Percentiles rank a stretch among this genome's conserved stretches.
Conservation (phyloP, 2,888 invertebrate species). For the Julus scanicus region DNA sequence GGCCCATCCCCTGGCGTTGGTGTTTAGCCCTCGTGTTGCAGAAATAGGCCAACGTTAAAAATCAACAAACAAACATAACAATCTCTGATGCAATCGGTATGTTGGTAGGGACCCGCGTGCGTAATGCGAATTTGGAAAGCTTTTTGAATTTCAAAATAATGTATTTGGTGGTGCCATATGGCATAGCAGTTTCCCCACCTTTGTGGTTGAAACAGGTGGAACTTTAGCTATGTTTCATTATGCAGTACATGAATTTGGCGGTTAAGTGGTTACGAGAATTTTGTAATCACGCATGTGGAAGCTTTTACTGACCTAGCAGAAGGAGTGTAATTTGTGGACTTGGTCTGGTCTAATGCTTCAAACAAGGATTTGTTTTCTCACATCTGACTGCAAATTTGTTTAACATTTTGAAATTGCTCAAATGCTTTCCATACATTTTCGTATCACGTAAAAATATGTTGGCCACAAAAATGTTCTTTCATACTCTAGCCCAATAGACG, state of each 20-base stretch:
- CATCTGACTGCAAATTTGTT: not conserved
- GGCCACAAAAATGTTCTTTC: no score
- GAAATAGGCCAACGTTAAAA: no score
- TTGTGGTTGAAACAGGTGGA: not conserved
- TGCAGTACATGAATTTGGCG: not conserved
- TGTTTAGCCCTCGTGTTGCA: no score
- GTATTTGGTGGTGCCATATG: not conserved
- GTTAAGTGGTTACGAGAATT: not conserved
- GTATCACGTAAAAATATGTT: no score
- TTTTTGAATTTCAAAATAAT: not conserved
- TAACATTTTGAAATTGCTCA: no score
- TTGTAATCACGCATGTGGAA: not conserved
- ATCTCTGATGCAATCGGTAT: not conserved
- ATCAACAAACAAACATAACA: no score
- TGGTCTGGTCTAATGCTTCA: not conserved
- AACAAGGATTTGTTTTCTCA: not conserved
- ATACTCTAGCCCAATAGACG: no score
- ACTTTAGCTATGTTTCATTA: not conserved
- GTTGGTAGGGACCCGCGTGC: not conserved
- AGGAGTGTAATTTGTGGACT: not conserved
- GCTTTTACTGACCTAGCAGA: not conserved
- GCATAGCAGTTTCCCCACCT: not conserved
- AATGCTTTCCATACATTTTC: no score
- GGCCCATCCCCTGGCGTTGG: no score
- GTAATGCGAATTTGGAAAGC: slow-evolving; percentile 15